phyloP scores from a whole-genome alignment of 2,113 vertebrate species.

The Engraulis encrasicolus region DNA sequence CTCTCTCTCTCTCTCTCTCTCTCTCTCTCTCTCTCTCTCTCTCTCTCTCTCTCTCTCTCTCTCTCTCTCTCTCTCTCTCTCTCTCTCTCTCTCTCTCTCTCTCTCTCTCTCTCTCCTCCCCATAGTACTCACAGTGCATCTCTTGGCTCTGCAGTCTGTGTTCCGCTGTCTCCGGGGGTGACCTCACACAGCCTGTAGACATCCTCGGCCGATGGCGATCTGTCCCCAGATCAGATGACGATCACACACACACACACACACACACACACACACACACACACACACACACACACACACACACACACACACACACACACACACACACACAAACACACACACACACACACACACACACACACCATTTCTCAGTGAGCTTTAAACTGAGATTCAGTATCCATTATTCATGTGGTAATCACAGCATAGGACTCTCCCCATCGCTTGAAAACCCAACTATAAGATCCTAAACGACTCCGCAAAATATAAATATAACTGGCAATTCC shows the following conservation, averaged over 20 bases:
- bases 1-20: no score
- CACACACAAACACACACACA: not conserved
- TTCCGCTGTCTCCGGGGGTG: slow-evolving; percentile 76
- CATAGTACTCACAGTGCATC: slow-evolving; percentile 63
- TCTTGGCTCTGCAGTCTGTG: slow-evolving; percentile 79
- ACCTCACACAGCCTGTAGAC: slow-evolving; percentile 82
- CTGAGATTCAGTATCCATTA: slow-evolving; percentile 33
- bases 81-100: not conserved
- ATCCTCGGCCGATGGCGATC: slow-evolving; percentile 64
- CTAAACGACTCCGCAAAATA: not conserved
- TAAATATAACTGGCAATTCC: no score
- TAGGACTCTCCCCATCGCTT: not conserved
- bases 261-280: not conserved
- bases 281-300: not conserved
- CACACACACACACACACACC: not conserved
- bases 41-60: not conserved
- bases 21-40: not conserved
- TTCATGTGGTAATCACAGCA: slow-evolving; percentile 41
- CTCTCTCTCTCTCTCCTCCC: not conserved
- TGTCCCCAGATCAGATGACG: slow-evolving; percentile 61
- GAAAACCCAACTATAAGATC: not conserved
- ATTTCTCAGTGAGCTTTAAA: not conserved
- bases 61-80: slow-evolving; percentile 4
- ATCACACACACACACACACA: not conserved
- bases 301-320: not conserved